Evolutionary conservation across 2,113 vertebrate genomes (phyloP).

Genomic region (Thalassoma bifasciatum): DNA sequence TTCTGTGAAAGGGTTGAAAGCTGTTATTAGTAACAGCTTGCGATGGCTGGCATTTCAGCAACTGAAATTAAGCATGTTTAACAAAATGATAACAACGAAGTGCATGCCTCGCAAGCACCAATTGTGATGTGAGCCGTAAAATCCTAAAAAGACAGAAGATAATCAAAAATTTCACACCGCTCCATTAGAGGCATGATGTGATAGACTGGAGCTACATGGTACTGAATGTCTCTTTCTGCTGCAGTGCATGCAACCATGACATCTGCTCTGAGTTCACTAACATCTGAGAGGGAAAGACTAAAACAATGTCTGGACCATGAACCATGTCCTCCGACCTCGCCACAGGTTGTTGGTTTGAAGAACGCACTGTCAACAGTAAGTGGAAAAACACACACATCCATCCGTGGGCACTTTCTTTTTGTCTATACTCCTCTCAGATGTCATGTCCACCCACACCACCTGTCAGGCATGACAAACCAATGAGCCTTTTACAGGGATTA

Average conservation of each 20-base stretch:
- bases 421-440: constrained; percentile 11
- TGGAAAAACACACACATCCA: constrained; percentile 31
- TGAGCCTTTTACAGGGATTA: constrained; percentile 46
- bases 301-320: constrained; percentile 91
- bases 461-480: constrained; percentile 46
- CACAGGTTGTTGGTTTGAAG: constrained; percentile 92
- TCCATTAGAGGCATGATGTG: background rate
- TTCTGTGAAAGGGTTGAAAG: constrained; percentile 8
- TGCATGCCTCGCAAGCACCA: background rate
- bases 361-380: constrained; percentile 90
- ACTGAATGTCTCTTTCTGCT: constrained; percentile 26
- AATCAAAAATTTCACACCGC: constrained; percentile 2
- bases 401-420: constrained; percentile 17
- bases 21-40: background rate
- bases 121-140: constrained; percentile 15
- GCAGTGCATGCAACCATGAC: constrained; percentile 90
- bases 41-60: background rate
- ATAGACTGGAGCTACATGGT: background rate
- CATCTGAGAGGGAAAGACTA: constrained; percentile 89
- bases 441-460: constrained; percentile 52
- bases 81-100: constrained; percentile 8
- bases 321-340: constrained; percentile 85
- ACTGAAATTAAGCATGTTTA: constrained; percentile 1
- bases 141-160: background rate
- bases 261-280: constrained; percentile 88